Evolutionary conservation across 2,888 invertebrate species (phyloP).

Genomic region (Sminthurinus aureus): DNA sequence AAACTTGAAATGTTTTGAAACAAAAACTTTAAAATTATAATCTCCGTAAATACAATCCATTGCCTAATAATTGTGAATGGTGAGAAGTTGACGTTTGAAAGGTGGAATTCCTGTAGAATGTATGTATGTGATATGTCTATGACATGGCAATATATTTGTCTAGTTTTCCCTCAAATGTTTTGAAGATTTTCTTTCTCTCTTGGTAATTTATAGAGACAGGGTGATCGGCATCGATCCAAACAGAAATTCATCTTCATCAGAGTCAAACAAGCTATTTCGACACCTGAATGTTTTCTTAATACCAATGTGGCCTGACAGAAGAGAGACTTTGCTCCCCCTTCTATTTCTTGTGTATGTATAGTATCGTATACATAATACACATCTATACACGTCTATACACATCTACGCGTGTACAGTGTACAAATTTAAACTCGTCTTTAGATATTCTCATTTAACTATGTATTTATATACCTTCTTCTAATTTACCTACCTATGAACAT

Average conservation of each 20-base stretch:
- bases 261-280: constrained; percentile 33
- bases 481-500: too few relatives aligned
- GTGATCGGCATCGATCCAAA: constrained; percentile 56
- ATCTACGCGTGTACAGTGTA: too few relatives aligned
- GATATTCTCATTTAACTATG: too few relatives aligned
- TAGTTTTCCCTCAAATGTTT: not conserved
- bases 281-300: constrained; percentile 54
- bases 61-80: not conserved
- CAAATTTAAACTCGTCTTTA: too few relatives aligned
- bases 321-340: constrained; percentile 29
- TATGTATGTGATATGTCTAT: not conserved
- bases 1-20: not conserved
- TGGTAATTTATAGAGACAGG: constrained; percentile 56
- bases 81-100: not conserved
- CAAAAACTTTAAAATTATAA: not conserved
- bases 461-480: too few relatives aligned
- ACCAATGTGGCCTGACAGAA: constrained; percentile 56
- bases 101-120: not conserved
- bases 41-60: not conserved
- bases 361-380: too few relatives aligned
- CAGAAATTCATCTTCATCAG: constrained; percentile 50
- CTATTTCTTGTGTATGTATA: not conserved
- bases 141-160: constrained; percentile 4
- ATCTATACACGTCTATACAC: too few relatives aligned
- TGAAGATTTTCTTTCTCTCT: not conserved